Base-by-base conservation (phyloP, 2,888 invertebrate genomes). In the Megaustenia siamemsis region DNA sequence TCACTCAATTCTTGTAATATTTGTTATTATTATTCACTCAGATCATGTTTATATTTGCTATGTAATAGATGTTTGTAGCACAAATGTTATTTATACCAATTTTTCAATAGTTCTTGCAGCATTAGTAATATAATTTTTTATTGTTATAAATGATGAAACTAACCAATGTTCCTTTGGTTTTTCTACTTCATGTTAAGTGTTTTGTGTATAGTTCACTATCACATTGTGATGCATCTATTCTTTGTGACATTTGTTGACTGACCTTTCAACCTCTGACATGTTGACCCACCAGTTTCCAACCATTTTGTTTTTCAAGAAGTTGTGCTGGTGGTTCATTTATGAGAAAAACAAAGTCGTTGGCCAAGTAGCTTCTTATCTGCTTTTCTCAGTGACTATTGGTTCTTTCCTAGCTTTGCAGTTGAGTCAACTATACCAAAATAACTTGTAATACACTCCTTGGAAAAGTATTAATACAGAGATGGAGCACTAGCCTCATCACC, bases 21-120 rank as follows among this genome's bases (percentile, higher is more conserved):
- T 69, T 40, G 15, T 69, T 8, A 69, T 24, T 40, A 21, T 24
- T 24, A 40, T 40, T 24, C 5, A 6, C 21, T 69, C 5, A 10
- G 24, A 43, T 71, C 43, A 71, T 43, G 45, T 43, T 71, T 43
- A n/a, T n/a, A n/a, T n/a, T n/a, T n/a, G n/a, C n/a, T n/a, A 71
- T 28, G 28, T 45, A 21, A 69, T 40, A 40, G 6, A 71, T 8
- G n/a, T n/a, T n/a, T 71, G 71, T 43, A 71, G 71, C 71, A 71
- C 43, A 71, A 71, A 71, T 43, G 15, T n/a, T 71, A 43, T 40
- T 71, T 71, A 28, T 71, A 28, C 45, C 4, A 40, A 43, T 71
- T 43, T 71, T 40, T 40, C n/a, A 10, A 40, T 63, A 43, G 8
- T 71, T 45, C n/a, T 71, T 71, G 71, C 71, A 71, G 71, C 71